Conservation (phyloP, 2,888 invertebrate species). For the Isotomurus palustris region DNA sequence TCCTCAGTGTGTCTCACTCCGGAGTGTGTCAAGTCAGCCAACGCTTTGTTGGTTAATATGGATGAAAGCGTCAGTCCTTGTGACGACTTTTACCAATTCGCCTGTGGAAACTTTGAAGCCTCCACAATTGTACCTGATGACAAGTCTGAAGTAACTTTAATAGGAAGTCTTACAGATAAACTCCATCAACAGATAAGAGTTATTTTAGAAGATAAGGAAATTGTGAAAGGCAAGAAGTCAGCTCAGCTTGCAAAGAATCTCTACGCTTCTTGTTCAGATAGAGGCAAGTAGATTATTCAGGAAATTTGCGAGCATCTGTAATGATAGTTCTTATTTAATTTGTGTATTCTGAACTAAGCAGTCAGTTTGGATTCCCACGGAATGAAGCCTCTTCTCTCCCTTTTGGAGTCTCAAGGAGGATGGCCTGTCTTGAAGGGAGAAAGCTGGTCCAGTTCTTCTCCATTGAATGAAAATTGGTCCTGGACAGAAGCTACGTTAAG, state of each 20-base stretch:
- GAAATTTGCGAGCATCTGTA: not conserved
- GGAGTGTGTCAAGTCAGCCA: constrained; percentile 24
- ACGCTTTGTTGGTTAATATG: constrained; percentile 46
- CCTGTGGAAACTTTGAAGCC: constrained; percentile 70
- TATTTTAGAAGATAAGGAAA: constrained; percentile 59
- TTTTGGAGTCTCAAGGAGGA: constrained; percentile 51
- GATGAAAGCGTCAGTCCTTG: constrained; percentile 62
- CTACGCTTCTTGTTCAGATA: constrained; percentile 82
- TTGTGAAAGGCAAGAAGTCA: constrained; percentile 55
- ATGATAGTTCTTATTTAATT: not conserved
- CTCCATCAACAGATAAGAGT: constrained; percentile 66
- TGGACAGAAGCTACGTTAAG: constrained; percentile 78
- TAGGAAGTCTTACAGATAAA: constrained; percentile 68
- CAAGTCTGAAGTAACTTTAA: constrained; percentile 65
- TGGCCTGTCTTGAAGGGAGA: constrained; percentile 52
- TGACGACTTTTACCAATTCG: constrained; percentile 74
- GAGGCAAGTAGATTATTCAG: constrained; percentile 59
- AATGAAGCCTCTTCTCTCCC: constrained; percentile 49
- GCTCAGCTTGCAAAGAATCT: constrained; percentile 68
- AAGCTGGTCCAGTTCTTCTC: constrained; percentile 43
- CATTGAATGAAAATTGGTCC: constrained; percentile 58
- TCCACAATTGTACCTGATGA: constrained; percentile 72
- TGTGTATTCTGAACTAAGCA: constrained; percentile 33
- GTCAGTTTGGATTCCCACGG: constrained; percentile 51
- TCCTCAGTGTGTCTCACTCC: constrained; percentile 25